phyloP scores from a whole-genome alignment of 2,797 vertebrate genomes.

The Eulemur rubriventer region DNA sequence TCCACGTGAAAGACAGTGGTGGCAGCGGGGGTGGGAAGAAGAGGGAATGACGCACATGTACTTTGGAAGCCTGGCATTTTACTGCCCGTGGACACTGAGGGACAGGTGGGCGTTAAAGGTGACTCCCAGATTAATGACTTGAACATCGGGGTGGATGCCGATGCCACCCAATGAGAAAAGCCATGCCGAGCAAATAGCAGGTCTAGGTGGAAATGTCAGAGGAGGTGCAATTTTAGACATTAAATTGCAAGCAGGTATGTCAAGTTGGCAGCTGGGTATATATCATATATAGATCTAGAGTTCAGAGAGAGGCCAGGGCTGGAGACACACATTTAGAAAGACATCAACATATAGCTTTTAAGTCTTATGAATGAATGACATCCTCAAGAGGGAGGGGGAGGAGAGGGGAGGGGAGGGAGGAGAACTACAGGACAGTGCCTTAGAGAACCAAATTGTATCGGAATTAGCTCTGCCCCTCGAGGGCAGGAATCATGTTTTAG shows the following conservation, averaged over 20 bases:
- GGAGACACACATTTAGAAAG: background rate
- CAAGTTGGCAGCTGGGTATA: background rate
- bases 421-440: background rate
- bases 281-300: background rate
- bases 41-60: background rate
- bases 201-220: background rate
- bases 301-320: background rate
- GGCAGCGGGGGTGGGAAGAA: background rate
- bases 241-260: background rate
- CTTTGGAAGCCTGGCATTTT: background rate
- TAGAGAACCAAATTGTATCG: background rate
- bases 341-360: background rate
- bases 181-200: background rate
- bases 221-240: background rate
- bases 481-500: background rate
- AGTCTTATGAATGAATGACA: background rate
- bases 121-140: background rate
- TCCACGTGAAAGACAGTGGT: background rate
- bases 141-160: background rate
- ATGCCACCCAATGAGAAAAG: background rate
- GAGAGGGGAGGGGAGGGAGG: too few species aligned
- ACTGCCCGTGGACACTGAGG: background rate
- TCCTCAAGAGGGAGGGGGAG: background rate
- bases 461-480: background rate
- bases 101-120: background rate